These are phyloP conservation scores for Molossus molossus DNA, from an alignment of 2,797 vertebrate species.

Conservation along the genomic window DNA sequence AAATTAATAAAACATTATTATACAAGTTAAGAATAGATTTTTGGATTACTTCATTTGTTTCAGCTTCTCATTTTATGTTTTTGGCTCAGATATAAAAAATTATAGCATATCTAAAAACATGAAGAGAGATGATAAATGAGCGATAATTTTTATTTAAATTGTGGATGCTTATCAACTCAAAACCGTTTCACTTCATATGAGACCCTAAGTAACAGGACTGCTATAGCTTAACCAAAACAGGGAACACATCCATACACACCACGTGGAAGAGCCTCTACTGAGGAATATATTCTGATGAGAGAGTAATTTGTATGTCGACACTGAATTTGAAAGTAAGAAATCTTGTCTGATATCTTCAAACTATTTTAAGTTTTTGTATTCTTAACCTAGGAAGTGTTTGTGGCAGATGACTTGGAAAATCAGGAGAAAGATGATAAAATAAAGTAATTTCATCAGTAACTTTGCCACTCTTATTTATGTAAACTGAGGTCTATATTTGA, in stretches of 20 bases:
- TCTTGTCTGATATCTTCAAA: background rate
- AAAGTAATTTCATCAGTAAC: background rate
- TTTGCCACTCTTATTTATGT: background rate
- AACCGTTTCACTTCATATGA: background rate
- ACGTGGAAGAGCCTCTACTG: background rate
- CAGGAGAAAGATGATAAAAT: background rate
- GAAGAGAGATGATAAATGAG: background rate
- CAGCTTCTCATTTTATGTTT: background rate
- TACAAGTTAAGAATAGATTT: background rate
- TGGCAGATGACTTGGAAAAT: background rate
- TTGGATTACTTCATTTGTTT: background rate
- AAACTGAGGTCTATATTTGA: background rate
- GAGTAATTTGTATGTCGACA: background rate
- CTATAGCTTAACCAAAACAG: background rate
- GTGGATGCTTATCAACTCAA: background rate
- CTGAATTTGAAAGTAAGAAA: background rate
- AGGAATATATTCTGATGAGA: background rate
- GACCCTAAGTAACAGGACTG: background rate
- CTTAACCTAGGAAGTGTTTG: background rate
- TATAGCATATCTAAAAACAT: background rate
- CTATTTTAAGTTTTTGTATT: background rate
- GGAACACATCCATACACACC: background rate
- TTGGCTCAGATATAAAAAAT: background rate
- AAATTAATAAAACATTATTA: background rate
- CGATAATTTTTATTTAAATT: constrained; percentile 8